Conservation (phyloP, 2,888 invertebrate species). For the Eupithecia abbreviata region DNA sequence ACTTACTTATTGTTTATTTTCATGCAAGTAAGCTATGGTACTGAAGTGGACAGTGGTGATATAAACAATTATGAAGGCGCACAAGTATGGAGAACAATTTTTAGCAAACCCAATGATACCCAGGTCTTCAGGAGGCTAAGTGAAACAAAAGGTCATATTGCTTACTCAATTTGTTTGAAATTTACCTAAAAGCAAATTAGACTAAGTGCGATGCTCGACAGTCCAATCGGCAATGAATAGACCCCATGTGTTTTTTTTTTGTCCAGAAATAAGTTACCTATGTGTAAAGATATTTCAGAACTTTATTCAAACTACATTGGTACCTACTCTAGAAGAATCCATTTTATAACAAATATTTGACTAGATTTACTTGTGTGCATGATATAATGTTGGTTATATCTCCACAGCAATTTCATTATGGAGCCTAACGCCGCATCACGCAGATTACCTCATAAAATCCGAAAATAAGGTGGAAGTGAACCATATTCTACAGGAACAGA, state of each 20-base stretch:
- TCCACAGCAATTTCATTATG: constrained; percentile 55
- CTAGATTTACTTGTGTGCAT: neutral
- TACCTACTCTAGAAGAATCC: neutral
- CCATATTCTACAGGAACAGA: constrained; percentile 38
- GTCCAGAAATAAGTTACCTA: neutral
- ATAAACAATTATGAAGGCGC: constrained; percentile 49
- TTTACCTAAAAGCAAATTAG: neutral
- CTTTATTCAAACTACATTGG: neutral
- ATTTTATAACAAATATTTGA: neutral
- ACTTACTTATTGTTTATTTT: constrained; percentile 17
- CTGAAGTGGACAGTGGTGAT: constrained; percentile 28
- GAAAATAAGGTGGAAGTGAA: constrained; percentile 48
- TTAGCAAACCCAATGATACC: constrained; percentile 45
- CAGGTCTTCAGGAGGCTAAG: constrained; percentile 48
- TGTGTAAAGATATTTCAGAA: neutral
- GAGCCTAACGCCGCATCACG: constrained; percentile 47
- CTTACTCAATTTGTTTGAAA: neutral
- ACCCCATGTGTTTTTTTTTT: neutral
- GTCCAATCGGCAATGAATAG: neutral
- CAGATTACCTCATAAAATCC: constrained; percentile 51
- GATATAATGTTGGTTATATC: neutral
- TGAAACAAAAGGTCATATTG: constrained; percentile 48
- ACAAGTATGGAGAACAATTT: constrained; percentile 54
- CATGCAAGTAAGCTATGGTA: constrained; percentile 34
- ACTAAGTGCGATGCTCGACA: neutral